Conservation (phyloP, 2,797 vertebrate genomes). For the Coreius guichenoti region DNA sequence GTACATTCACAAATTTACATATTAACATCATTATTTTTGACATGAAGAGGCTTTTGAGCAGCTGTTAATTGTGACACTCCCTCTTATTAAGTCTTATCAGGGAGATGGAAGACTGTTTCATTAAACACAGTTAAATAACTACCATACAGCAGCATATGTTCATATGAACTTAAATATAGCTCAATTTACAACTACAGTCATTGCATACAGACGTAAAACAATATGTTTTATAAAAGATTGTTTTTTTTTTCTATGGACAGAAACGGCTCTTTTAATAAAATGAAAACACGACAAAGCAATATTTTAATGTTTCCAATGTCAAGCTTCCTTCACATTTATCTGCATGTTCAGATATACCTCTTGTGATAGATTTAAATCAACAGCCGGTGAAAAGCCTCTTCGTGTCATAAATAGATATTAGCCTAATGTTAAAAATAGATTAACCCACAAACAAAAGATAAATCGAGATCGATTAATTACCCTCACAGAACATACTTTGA, state of each 20-base stretch:
- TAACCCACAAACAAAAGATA: not conserved
- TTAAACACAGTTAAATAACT: not conserved
- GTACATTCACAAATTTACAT: too few species aligned
- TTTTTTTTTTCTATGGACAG: not conserved
- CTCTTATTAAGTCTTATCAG: not conserved
- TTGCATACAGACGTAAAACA: not conserved
- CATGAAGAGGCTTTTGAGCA: not conserved
- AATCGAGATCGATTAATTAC: not conserved
- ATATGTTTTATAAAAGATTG: not conserved
- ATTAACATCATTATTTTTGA: not conserved
- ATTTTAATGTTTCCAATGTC: not conserved
- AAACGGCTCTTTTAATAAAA: not conserved
- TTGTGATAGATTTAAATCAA: not conserved
- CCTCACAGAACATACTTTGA: not conserved
- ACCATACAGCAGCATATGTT: not conserved
- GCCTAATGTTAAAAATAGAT: not conserved
- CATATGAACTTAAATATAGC: not conserved
- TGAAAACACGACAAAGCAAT: not conserved
- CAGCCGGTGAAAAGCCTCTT: not conserved
- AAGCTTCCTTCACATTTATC: not conserved
- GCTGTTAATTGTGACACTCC: not conserved
- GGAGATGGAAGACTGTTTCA: not conserved
- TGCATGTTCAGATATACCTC: not conserved
- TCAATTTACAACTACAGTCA: not conserved
- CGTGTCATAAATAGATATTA: not conserved